These are phyloP conservation scores for Poecilia picta DNA, from an alignment of 2,797 vertebrate genomes.

Conservation along the genomic window DNA sequence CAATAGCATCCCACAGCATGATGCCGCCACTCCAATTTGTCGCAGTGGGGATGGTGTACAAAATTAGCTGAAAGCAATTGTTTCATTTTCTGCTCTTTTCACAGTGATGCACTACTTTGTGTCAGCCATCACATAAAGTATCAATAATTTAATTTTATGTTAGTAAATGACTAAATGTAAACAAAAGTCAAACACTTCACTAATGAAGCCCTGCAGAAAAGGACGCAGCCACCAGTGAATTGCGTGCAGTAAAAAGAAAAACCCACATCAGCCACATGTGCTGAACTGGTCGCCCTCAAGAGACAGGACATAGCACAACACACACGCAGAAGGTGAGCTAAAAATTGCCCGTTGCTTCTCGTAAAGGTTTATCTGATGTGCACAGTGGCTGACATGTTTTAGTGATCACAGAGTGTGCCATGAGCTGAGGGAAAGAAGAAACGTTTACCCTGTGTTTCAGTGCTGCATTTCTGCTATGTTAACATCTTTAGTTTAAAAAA, in stretches of 20 bases:
- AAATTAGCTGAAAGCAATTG: neutral
- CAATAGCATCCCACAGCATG: neutral
- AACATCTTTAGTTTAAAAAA: neutral
- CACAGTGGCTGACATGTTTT: constrained; percentile 43
- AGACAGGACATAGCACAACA: constrained; percentile 11
- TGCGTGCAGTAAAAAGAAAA: constrained; percentile 6
- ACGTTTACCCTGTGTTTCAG: neutral
- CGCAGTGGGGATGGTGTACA: neutral
- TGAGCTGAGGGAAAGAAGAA: constrained; percentile 31
- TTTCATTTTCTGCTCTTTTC: neutral
- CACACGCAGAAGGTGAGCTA: constrained; percentile 9
- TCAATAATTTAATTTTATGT: neutral
- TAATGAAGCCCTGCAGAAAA: neutral
- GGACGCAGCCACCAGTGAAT: neutral
- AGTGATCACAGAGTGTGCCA: constrained; percentile 33
- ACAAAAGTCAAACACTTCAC: neutral
- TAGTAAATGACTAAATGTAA: neutral
- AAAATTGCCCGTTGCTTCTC: constrained; percentile 36
- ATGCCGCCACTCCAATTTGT: neutral
- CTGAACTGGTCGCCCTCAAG: constrained; percentile 7
- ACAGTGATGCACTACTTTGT: neutral
- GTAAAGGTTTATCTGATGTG: constrained; percentile 25
- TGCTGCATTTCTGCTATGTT: neutral
- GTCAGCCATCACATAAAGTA: neutral
- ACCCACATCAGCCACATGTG: neutral